phyloP scores from a whole-genome alignment of 2,797 vertebrate species.

The Cuniculus paca region DNA sequence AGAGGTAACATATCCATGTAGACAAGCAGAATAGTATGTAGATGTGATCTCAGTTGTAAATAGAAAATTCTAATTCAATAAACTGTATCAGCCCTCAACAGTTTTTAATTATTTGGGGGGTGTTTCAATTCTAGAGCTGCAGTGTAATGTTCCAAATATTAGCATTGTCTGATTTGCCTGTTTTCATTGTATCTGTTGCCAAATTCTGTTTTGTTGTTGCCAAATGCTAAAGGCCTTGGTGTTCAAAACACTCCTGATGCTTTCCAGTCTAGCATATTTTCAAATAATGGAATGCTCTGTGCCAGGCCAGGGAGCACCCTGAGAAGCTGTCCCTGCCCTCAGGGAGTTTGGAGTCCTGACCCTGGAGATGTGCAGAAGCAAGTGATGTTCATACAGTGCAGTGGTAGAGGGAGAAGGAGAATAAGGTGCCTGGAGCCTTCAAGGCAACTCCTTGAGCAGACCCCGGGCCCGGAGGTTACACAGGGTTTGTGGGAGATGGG shows the following conservation, averaged over 20 bases:
- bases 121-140: slow-evolving; percentile 40
- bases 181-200: slow-evolving; percentile 48
- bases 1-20: too few relatives aligned
- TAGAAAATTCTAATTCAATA: too few relatives aligned
- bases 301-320: neutral
- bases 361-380: neutral
- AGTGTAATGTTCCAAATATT: slow-evolving; percentile 23
- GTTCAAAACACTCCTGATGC: neutral
- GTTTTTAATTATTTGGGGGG: slow-evolving; percentile 70
- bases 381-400: neutral
- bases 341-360: neutral
- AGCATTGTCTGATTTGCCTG: neutral
- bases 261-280: neutral
- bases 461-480: neutral
- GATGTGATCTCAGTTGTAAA: too few relatives aligned
- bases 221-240: slow-evolving; percentile 30
- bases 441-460: neutral
- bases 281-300: neutral
- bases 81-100: too few relatives aligned
- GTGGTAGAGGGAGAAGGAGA: neutral
- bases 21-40: too few relatives aligned
- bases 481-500: neutral
- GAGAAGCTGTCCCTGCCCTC: neutral
- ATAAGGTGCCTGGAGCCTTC: neutral
- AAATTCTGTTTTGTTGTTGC: slow-evolving; percentile 17